Base-by-base conservation (phyloP, 2,888 invertebrate species). In the Choristoneura rosaceana region DNA sequence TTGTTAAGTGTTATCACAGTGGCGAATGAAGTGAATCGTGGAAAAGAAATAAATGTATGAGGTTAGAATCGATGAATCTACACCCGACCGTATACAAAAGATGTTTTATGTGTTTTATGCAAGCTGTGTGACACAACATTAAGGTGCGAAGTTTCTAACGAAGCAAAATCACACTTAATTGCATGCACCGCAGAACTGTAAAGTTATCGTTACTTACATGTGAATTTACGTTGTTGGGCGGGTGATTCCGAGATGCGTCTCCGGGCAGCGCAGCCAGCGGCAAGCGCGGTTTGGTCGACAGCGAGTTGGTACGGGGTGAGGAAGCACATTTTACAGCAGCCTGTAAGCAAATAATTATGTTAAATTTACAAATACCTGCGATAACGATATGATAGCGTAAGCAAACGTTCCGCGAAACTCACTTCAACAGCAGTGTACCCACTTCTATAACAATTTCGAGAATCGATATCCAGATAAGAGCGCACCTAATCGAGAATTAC, bases 251-350 rank as follows among this genome's bases (percentile, higher is more conserved):
- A 78, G 89, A 84, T 67, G 91, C 82, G 81, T 93, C 93, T 76
- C 90, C 87, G 74, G 91, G 87, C 81, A 93, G 80, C 78, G 92
- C 89, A 74, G 89, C 90, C 84, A 93, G 83, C 78, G 93, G 93
- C 81, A 92, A 79, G 75, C 93, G 90, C 79, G 93, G 90, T 82
- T 94, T 94, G 82, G 89, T 91, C 79, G 93, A 92, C 88, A 94
- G 87, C 83, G 91, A 90, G 80, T 89, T 92, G 81, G 92, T 93
- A 79, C 94, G 93, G 82, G 94, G 93, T 81, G 92, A 93, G 77
- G 94, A 90, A 87, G 89, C 94, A 85, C 92, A 92, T 91, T 94
- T 94, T 79, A 94, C 92, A 84, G 93, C 93, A 88, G 93, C 92
- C 94, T 94, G 90, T 52, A 61, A 77, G 82, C 68, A 82, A 84